Conservation (phyloP, 2,888 invertebrate genomes). For the Lamellibrachia columna region DNA sequence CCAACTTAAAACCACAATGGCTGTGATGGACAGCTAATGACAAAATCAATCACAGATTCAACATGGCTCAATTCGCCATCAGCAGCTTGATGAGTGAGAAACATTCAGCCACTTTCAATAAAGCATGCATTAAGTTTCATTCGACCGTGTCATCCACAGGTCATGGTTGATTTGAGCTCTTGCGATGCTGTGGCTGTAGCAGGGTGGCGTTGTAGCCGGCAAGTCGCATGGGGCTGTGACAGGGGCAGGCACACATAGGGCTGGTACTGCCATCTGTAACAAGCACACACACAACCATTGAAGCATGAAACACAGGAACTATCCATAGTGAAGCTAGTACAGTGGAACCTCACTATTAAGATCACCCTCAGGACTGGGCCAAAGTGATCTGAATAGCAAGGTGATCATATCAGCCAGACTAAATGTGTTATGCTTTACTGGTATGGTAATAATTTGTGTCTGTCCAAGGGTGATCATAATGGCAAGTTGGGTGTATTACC, state of each 20-base stretch:
- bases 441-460: too few species aligned
- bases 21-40: not conserved
- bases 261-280: not conserved
- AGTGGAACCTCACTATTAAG: too few species aligned
- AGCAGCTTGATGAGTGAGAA: not conserved
- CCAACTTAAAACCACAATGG: not conserved
- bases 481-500: too few species aligned
- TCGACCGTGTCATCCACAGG: not conserved
- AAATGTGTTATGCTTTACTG: too few species aligned
- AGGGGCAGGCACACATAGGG: slow-evolving; percentile 35
- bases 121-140: not conserved
- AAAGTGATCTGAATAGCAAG: too few species aligned
- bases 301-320: too few species aligned
- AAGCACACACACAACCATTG: not conserved
- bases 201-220: slow-evolving; percentile 35
- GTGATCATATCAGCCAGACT: too few species aligned
- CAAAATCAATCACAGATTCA: slow-evolving; percentile 10
- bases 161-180: not conserved
- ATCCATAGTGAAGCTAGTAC: not conserved
- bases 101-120: not conserved
- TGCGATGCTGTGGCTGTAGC: not conserved
- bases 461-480: too few species aligned
- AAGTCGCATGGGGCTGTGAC: slow-evolving; percentile 39
- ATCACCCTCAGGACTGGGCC: too few species aligned
- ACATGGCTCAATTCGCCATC: not conserved